Evolutionary conservation across 2,888 invertebrate genomes (phyloP).

Genomic region (Pristionchus exspectatus): DNA sequence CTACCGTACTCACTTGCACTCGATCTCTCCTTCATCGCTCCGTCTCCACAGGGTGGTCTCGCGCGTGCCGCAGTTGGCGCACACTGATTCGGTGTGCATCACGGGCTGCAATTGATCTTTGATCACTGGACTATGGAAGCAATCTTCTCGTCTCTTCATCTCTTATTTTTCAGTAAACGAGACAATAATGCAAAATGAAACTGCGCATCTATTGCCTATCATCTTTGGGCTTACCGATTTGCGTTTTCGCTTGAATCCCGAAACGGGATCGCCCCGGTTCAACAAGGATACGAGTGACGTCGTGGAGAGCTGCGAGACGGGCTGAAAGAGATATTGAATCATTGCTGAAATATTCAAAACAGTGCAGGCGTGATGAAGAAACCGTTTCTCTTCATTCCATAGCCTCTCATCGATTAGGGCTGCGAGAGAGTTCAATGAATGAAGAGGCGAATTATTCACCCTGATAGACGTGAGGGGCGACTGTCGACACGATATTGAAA

Average conservation of each 20-base stretch:
- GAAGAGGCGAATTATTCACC: no score
- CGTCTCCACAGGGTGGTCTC: conserved; percentile 52
- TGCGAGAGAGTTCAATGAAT: no score
- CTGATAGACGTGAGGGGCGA: no score
- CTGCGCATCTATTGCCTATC: neutral
- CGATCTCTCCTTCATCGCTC: neutral
- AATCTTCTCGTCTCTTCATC: neutral
- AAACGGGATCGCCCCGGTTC: neutral
- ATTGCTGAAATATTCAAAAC: neutral
- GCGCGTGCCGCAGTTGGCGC: conserved; percentile 35
- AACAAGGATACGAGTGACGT: neutral
- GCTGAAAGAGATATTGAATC: neutral
- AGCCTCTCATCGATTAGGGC: no score
- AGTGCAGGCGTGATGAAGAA: no score
- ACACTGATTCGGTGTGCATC: neutral
- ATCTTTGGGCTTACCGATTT: neutral
- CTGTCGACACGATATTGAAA: neutral
- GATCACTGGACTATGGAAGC: neutral
- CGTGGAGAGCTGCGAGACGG: no score
- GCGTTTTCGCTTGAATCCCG: neutral
- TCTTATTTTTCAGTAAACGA: neutral
- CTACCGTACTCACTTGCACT: conserved; percentile 50
- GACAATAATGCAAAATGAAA: neutral
- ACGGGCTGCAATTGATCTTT: neutral
- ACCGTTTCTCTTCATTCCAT: no score